Evolutionary conservation across 2,113 vertebrate genomes (phyloP).

Genomic region (Deroptyus accipitrinus): DNA sequence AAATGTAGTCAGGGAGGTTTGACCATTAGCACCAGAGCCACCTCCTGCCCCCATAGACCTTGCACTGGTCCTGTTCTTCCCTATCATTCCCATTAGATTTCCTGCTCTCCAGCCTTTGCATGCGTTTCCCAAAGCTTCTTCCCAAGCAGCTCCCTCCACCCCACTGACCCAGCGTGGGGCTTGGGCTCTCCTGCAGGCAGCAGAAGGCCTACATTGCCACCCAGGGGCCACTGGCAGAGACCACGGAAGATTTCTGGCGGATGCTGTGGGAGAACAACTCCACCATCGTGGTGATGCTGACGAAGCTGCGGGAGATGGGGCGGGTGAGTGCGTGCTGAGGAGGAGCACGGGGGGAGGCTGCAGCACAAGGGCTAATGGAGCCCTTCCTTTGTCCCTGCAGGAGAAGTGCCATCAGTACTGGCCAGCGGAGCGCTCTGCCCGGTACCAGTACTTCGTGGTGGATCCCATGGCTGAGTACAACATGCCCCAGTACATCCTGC

Average conservation of each 20-base stretch:
- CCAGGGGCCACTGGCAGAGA: conserved; percentile 94
- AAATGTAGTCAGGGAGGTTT: background rate
- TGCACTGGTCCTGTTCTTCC: background rate
- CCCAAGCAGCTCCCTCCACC: rapidly evolving
- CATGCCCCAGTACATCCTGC: conserved; percentile 98
- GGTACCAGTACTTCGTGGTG: conserved; percentile 98
- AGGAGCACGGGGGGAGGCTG: rapidly evolving
- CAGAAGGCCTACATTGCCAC: conserved; percentile 97
- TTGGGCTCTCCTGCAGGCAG: conserved; percentile 76
- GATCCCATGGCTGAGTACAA: conserved; percentile 99
- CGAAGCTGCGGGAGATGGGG: conserved; percentile 95
- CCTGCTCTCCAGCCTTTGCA: rapidly evolving
- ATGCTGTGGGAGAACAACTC: conserved; percentile 99
- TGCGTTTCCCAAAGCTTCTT: background rate
- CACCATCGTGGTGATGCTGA: conserved; percentile 97
- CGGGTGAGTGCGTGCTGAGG: conserved; percentile 70
- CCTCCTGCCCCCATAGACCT: background rate
- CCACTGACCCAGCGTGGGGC: background rate
- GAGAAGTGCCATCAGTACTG: conserved; percentile 98
- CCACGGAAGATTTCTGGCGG: conserved; percentile 98
- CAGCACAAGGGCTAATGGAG: background rate
- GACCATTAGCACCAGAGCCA: background rate
- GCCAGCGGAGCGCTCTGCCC: conserved; percentile 93
- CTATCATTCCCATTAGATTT: background rate
- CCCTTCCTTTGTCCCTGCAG: conserved; percentile 46